Evolutionary conservation across 2,797 vertebrate genomes (phyloP).

Genomic region (Oreortyx pictus): DNA sequence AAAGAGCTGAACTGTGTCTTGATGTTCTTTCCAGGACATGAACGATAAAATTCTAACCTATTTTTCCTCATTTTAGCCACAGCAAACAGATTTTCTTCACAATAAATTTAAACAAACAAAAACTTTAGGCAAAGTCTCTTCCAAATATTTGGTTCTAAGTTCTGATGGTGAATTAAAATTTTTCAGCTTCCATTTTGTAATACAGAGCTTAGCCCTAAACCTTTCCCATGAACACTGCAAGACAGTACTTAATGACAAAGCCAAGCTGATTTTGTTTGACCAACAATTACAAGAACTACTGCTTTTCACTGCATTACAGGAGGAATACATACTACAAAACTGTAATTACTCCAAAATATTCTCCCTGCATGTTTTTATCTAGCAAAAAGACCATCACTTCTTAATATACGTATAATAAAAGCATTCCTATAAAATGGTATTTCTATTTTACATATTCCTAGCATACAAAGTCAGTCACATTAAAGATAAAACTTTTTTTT

Average conservation of each 20-base stretch:
- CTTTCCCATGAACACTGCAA: background rate
- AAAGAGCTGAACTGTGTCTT: background rate
- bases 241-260: background rate
- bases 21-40: background rate
- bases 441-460: background rate
- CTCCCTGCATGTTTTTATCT: background rate
- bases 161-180: background rate
- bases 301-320: background rate
- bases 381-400: background rate
- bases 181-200: background rate
- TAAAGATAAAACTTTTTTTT: background rate
- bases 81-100: background rate
- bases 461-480: background rate
- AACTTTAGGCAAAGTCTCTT: background rate
- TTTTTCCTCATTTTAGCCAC: background rate
- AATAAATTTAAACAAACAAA: background rate
- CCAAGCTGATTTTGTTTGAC: background rate
- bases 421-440: background rate
- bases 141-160: constrained; percentile 6
- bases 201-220: background rate
- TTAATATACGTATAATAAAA: background rate
- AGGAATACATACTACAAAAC: background rate
- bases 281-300: background rate
- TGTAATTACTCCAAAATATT: background rate
- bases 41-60: background rate